phyloP scores from a whole-genome alignment of 2,888 invertebrate species.

The Pyrgus malvae region DNA sequence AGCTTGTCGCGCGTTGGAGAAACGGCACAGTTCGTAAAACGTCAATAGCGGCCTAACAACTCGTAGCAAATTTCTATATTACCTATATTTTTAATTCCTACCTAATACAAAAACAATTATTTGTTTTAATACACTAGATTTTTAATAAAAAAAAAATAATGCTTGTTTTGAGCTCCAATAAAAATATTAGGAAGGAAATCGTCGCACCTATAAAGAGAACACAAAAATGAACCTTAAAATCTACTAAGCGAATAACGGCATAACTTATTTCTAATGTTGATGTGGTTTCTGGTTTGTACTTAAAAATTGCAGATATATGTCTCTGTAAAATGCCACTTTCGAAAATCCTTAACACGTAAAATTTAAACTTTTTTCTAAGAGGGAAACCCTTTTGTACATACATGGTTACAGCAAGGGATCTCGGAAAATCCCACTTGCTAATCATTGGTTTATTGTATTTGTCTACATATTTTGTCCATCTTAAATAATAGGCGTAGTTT shows the following conservation, averaged over 20 bases:
- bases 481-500: conserved; percentile 44
- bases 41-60: no score
- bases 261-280: conserved; percentile 30
- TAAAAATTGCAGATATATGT: conserved; percentile 40
- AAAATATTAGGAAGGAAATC: conserved; percentile 43
- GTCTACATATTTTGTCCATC: conserved; percentile 44
- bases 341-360: conserved; percentile 42
- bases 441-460: conserved; percentile 43
- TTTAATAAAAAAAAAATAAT: no score
- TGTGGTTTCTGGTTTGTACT: conserved; percentile 32
- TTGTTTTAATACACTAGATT: no score
- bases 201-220: conserved; percentile 44
- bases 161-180: no score
- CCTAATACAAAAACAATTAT: no score
- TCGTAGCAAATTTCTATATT: no score
- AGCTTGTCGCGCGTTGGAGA: no score
- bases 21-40: no score
- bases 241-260: conserved; percentile 38
- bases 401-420: conserved; percentile 35
- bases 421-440: conserved; percentile 44
- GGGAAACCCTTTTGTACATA: conserved; percentile 54
- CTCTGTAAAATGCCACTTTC: conserved; percentile 51
- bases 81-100: no score
- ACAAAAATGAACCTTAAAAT: conserved; percentile 48
- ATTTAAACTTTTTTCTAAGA: conserved; percentile 43